Conservation (phyloP, 1,140 invertebrate species). For the Colletes gigas region DNA sequence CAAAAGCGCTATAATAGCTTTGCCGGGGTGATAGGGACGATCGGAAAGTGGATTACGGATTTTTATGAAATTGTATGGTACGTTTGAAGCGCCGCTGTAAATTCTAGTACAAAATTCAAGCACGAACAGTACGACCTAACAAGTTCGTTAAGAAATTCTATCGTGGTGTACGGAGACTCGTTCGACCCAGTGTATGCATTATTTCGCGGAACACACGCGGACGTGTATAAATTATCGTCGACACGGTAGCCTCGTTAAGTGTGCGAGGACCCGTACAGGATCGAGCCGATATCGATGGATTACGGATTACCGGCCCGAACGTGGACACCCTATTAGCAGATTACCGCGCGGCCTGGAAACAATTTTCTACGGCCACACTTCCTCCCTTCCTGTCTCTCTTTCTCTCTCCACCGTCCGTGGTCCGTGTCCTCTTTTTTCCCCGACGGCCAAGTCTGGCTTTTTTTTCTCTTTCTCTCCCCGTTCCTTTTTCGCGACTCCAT, state of each 20-base stretch:
- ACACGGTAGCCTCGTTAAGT: not conserved
- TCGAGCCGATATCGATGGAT: slow-evolving; percentile 69
- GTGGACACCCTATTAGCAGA: slow-evolving; percentile 75
- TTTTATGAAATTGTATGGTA: no score
- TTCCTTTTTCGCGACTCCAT: slow-evolving; percentile 31
- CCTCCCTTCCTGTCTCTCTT: not conserved
- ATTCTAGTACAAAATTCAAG: no score
- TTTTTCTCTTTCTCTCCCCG: not conserved
- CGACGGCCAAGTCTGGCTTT: not conserved
- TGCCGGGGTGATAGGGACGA: no score
- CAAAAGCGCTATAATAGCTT: no score
- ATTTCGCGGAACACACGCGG: not conserved
- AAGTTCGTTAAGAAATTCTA: no score
- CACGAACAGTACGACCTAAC: no score
- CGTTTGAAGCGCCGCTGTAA: no score
- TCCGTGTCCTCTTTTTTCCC: not conserved
- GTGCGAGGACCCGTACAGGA: not conserved
- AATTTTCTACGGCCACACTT: slow-evolving; percentile 70
- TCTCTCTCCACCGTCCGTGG: not conserved
- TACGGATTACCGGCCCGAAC: slow-evolving; percentile 72
- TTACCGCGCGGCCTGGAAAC: slow-evolving; percentile 71
- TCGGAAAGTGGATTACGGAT: no score
- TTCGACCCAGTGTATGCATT: not conserved
- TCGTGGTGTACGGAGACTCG: no score
- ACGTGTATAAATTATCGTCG: slow-evolving; percentile 28